phyloP scores from a whole-genome alignment of 2,888 invertebrate species.

The Sarcophaga carnaria region DNA sequence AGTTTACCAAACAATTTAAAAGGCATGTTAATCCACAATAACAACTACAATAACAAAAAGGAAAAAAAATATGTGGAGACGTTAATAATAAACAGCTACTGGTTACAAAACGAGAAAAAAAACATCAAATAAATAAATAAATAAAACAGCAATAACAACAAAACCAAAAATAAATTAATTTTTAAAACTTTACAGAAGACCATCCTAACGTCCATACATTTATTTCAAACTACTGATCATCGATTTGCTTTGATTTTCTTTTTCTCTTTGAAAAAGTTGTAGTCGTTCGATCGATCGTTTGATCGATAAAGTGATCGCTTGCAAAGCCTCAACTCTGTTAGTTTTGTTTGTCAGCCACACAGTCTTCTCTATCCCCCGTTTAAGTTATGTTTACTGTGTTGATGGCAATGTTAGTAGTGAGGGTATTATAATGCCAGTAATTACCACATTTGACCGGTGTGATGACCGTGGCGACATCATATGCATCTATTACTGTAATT shows the following conservation, averaged over 20 bases:
- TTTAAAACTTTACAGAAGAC: conserved; percentile 14
- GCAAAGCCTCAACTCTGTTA: conserved; percentile 12
- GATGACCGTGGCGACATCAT: conserved; percentile 70
- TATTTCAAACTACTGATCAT: not conserved
- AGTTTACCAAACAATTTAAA: not conserved
- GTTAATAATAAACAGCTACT: conserved; percentile 30
- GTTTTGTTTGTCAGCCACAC: conserved; percentile 20
- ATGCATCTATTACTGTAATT: conserved; percentile 63
- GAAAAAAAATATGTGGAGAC: not conserved
- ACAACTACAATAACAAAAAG: not conserved
- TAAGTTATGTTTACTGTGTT: not conserved
- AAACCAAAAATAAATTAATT: not conserved
- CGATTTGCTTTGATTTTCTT: not conserved
- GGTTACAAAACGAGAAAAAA: conserved; percentile 7
- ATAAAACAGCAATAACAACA: not conserved
- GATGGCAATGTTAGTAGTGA: not conserved
- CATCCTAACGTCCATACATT: conserved; percentile 4
- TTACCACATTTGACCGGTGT: conserved; percentile 66
- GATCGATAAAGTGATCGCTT: conserved; percentile 56
- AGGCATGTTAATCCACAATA: not conserved
- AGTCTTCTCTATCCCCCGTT: not conserved
- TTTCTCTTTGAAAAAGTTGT: not conserved
- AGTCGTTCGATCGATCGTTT: conserved; percentile 1
- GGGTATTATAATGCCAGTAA: conserved; percentile 31
- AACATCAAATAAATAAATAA: not conserved